Percentiles rank a stretch among this genome's conserved stretches.
phyloP scores from a whole-genome alignment of 2,888 invertebrate species.

The Andricus quercusramuli region DNA sequence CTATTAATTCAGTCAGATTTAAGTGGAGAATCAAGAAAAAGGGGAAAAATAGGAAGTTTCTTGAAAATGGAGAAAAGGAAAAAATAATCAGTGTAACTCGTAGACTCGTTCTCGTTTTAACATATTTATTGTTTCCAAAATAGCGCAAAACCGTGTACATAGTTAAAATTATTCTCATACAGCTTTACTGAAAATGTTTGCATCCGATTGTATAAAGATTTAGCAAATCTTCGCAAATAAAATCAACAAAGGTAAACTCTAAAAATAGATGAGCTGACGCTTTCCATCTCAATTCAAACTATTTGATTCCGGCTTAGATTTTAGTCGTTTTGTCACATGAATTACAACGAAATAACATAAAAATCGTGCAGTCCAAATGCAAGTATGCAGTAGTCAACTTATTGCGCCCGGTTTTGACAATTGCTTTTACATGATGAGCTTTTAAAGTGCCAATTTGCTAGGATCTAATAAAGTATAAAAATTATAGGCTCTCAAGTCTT shows the following conservation, averaged over 20 bases:
- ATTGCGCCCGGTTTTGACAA: background rate
- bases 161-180: slow-evolving; percentile 4
- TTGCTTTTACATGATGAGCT: background rate
- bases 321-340: background rate
- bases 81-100: background rate
- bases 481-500: background rate
- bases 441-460: background rate
- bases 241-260: slow-evolving; percentile 2
- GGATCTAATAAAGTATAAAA: background rate
- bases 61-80: too few species aligned
- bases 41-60: too few species aligned
- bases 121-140: slow-evolving; percentile 17
- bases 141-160: slow-evolving; percentile 22
- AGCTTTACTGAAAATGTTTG: background rate
- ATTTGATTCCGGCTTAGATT: background rate
- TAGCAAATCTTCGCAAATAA: background rate
- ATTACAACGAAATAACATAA: background rate
- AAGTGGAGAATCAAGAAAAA: too few species aligned
- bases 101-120: background rate
- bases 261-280: background rate
- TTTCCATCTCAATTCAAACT: background rate
- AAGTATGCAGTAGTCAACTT: background rate
- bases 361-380: background rate
- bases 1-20: too few species aligned
- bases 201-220: background rate